Base-by-base conservation (phyloP, 2,797 vertebrate genomes). In the Spheniscus humboldti region DNA sequence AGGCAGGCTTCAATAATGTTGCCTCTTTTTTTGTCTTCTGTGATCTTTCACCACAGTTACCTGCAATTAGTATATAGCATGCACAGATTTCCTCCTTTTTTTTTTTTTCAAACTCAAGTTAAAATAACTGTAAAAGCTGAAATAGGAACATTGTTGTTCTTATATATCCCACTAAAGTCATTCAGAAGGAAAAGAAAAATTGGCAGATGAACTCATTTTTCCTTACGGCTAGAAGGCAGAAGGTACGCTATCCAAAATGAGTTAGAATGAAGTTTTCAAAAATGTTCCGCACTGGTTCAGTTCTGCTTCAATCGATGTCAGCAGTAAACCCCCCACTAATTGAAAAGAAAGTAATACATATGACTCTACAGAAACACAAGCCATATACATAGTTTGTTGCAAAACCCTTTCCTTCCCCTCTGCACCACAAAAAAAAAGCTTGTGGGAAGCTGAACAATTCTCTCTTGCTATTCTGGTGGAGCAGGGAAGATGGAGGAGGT, bases 51-150 rank as follows among this genome's bases (percentile, higher is more conserved):
- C 82, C 82, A 64, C 90, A 85, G 24, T 91, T 91, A 96, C 97
- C 98, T 98, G 96, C 33, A 95, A 92, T 63, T 90, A 96, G 84
- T 28, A 93, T 57, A 89, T 13, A 81, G 88, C 37, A 88, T 55
- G 59, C 66, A 94, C 19, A 89, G 33, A 89, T 57, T 90, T 66
- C 55, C 28, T 86, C 41, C 5, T 72, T 41, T 45, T 47, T 37
- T 56, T 47, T 50, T 67, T 55, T 37, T 37, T 35, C 35, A 0
- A 73, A 57, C 20, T 90, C 45, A 62, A 48, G 16, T 81, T 86
- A 76, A 78, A 92, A 55, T 39, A 93, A 86, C 35, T 67, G 22
- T 71, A 87, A 84, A 91, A 71, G 27, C 77, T 79, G 73, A 63
- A 92, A 77, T 18, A 78, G 41, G 50, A 94, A 75, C 13, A 7